Evolutionary conservation across 2,888 invertebrate species (phyloP).

Genomic region (Boloria euphrosyne): DNA sequence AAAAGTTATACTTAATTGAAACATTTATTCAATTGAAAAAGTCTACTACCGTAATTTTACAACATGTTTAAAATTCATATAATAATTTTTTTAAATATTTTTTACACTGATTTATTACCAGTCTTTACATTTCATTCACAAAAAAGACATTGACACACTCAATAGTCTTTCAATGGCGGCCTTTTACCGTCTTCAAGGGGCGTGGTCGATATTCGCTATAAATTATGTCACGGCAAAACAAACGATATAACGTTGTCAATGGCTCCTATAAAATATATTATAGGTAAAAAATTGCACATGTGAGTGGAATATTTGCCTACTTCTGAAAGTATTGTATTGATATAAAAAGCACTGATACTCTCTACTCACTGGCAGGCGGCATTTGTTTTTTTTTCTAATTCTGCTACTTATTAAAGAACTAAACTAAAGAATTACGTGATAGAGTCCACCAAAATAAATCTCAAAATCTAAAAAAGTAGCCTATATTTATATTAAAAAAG

Average conservation of each 20-base stretch:
- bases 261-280: constrained; percentile 44
- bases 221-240: constrained; percentile 64
- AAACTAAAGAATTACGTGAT: no score
- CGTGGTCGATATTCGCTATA: constrained; percentile 63
- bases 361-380: no score
- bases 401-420: no score
- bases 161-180: constrained; percentile 45
- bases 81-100: not conserved
- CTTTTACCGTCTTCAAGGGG: constrained; percentile 54
- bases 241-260: constrained; percentile 47
- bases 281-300: constrained; percentile 22
- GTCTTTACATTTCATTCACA: not conserved
- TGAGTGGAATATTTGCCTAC: not conserved
- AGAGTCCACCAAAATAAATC: no score
- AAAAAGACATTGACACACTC: constrained; percentile 16
- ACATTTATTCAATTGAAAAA: no score
- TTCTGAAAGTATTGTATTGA: not conserved
- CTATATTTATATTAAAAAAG: no score
- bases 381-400: no score
- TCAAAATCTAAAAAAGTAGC: no score
- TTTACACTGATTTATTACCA: not conserved
- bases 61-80: no score
- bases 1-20: no score
- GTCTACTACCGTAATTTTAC: no score
- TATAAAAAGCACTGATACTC: no score